Evolutionary conservation across 2,113 vertebrate species (phyloP).

Genomic region (Phylloscopus trochilus): DNA sequence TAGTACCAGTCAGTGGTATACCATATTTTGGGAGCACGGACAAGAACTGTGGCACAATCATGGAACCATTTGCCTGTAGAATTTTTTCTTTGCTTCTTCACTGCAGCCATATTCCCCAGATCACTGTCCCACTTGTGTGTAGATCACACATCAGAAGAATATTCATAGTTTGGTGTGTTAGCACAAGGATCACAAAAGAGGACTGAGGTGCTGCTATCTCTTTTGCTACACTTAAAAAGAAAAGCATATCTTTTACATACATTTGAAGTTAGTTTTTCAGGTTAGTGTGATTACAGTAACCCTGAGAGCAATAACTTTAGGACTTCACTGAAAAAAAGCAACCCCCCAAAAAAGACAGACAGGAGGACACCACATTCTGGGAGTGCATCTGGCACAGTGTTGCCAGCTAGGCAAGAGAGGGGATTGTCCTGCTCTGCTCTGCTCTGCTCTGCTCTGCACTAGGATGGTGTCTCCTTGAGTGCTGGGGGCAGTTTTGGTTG

Average conservation of each 20-base stretch:
- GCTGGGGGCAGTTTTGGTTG: neutral
- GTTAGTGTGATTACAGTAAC: neutral
- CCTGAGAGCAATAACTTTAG: neutral
- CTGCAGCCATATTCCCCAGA: neutral
- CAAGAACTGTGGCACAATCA: accelerated
- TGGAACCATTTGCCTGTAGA: neutral
- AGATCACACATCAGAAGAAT: neutral
- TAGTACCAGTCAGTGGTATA: neutral
- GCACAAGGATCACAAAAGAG: neutral
- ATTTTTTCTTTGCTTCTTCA: neutral
- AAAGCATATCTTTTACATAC: neutral
- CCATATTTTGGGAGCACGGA: neutral
- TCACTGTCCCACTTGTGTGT: neutral
- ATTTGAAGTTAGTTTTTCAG: neutral
- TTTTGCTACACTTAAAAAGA: neutral
- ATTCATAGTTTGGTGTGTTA: neutral
- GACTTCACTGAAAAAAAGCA: neutral
- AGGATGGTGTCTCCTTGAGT: accelerated
- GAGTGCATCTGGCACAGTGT: neutral
- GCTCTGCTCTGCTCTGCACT: neutral
- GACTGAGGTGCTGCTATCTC: neutral
- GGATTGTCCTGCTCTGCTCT: neutral
- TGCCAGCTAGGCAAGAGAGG: accelerated
- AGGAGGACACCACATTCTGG: neutral
- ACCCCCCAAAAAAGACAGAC: neutral